A percentile compares a stretch with the other conserved stretches of the same genome.
Evolutionary conservation across 2,113 vertebrate species (phyloP).

Genomic region (Xenopus laevis): DNA sequence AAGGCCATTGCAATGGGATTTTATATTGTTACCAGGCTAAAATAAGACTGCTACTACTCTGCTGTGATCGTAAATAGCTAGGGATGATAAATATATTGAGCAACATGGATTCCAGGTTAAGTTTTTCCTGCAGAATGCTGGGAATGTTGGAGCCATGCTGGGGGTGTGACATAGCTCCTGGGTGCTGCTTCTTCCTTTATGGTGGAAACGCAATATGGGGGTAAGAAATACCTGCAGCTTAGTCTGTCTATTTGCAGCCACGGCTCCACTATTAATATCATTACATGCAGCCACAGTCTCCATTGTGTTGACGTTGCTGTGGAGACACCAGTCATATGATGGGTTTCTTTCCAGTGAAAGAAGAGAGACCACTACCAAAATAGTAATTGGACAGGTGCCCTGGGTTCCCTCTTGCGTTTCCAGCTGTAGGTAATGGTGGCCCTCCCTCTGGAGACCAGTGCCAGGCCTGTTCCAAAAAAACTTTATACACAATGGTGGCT

Average conservation of each 20-base stretch:
- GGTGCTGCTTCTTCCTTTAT: not conserved
- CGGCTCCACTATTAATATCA: constrained; percentile 58
- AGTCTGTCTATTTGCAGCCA: constrained; percentile 59
- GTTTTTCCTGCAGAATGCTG: no score
- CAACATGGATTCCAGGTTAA: no score
- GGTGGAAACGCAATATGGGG: constrained; percentile 54
- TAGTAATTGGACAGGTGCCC: constrained; percentile 67
- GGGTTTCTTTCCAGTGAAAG: constrained; percentile 62
- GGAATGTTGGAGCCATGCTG: not conserved
- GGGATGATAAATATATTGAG: no score
- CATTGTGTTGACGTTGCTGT: constrained; percentile 67
- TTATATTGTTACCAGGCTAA: no score
- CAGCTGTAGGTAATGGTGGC: not conserved
- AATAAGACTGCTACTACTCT: no score
- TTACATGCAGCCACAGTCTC: constrained; percentile 52
- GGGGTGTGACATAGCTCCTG: not conserved
- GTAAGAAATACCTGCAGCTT: constrained; percentile 56
- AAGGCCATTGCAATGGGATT: no score
- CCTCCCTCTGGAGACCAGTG: not conserved
- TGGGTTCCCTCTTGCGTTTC: constrained; percentile 9
- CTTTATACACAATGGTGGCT: not conserved
- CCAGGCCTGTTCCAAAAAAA: not conserved
- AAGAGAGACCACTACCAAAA: constrained; percentile 64
- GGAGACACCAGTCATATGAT: constrained; percentile 58
- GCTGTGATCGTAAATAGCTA: no score